Evolutionary conservation across 2,888 invertebrate genomes (phyloP), one percentile per base, ranked within the genome.

Genomic region (Julus scandinavius): DNA sequence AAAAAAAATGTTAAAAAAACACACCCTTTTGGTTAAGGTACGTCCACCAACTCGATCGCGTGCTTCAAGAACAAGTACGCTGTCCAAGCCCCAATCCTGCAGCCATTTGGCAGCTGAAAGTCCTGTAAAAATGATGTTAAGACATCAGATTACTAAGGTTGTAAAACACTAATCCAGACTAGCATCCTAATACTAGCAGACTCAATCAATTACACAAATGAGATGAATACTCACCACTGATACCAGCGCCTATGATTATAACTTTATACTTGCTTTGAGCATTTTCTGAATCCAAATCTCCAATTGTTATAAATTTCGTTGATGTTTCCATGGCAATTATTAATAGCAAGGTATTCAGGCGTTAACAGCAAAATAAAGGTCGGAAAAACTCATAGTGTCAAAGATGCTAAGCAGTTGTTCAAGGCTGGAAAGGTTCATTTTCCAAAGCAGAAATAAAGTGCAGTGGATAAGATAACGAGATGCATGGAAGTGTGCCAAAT

Each of bases 21-120:
- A 6, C 40, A 87, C 87, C 38, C 80, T 80, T 72, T 87, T 87
- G 38, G 92, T 92, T 58, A 90, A 90, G 13, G 93, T 93, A 72
- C 93, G 90, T 2, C 93, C 93, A n/a, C 93, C 93, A 9, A 93
- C 92, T 58, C 93, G 90, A 89, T 92, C 91, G 87, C 91, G 90
- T n/a, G 92, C 92, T 90, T 92, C 92, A 87, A 92, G 89, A 11
- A 92, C 91, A 4, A 92, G 54, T 13, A 92, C 91, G 90, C 91
- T 83, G 13, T 83, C 89, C 1, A 91, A 41, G 17, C 90, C 90
- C 84, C 89, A 86, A 86, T 91, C 90, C 6, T 90, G 89, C 11
- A 91, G 88, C 54, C 91, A 88, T 87, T 90, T 90, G 7, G 91
- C 91, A 17, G 91, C 90, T 0, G 90, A 90, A 87, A 91, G 89